A percentile compares a stretch with the other conserved stretches of the same genome.
Evolutionary conservation across 2,797 vertebrate species (phyloP).

Genomic region (Coregonus suidteri): DNA sequence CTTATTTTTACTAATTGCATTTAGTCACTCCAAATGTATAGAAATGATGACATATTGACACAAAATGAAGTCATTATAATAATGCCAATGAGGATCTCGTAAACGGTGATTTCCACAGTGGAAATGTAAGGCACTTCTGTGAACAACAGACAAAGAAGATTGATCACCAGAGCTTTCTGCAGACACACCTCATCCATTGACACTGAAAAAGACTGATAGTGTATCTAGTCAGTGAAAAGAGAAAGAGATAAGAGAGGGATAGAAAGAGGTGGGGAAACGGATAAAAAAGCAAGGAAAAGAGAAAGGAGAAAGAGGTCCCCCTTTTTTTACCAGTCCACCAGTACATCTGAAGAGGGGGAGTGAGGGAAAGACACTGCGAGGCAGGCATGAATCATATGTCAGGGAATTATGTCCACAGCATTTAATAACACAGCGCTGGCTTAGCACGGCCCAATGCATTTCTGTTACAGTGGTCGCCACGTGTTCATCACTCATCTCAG

Average conservation of each 20-base stretch:
- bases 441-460: conserved; percentile 49
- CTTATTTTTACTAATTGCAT: too few relatives aligned
- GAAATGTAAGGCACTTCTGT: neutral
- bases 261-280: neutral
- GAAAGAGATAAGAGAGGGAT: neutral
- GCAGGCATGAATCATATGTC: conserved; percentile 77
- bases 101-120: neutral
- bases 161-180: conserved; percentile 39
- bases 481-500: conserved; percentile 81
- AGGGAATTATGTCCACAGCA: conserved; percentile 78
- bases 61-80: neutral
- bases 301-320: conserved; percentile 39
- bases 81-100: neutral
- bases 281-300: neutral
- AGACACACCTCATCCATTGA: conserved; percentile 46
- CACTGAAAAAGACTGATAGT: conserved; percentile 33
- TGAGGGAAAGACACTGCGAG: conserved; percentile 62
- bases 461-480: conserved; percentile 61
- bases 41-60: too few relatives aligned
- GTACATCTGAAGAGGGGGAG: conserved; percentile 22
- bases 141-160: conserved; percentile 21
- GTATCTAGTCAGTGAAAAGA: neutral
- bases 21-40: too few relatives aligned
- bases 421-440: conserved; percentile 84
- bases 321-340: conserved; percentile 38